Base-by-base conservation (phyloP, 2,888 invertebrate genomes). In the Lamellibrachia satsuma region DNA sequence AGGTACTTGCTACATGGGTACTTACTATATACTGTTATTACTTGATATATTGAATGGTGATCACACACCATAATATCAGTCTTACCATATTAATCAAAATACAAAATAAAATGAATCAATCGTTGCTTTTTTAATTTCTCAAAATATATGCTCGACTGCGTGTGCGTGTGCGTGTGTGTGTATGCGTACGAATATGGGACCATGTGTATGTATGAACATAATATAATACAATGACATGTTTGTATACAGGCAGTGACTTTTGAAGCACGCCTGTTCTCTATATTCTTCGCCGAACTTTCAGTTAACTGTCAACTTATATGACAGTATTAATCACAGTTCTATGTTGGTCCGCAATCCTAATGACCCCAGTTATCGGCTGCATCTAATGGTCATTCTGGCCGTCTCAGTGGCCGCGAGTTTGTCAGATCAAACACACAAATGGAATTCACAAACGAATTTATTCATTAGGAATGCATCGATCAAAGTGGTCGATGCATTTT, bases 281-380 rank as follows among this genome's bases (percentile, higher is more conserved):
- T 75, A 75, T 75, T 75, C 75, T 15, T 75, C 75, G 75, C 75
- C 75, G 39, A 39, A 39, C 39, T 39, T 39, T 39, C 39, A 39
- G 75, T 75, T 75, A 75, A 75, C 15, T 75, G 75, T 75, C 75
- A 75, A 75, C 75, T 75, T 75, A 15, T 75, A 75, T n/a, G 75
- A 75, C 75, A 3, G 75, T 15, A 75, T 75, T 75, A 75, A 75
- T 75, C 75, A 75, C 15, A 75, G n/a, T 75, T 75, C 75, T 6
- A 75, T 75, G 75, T 22, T 1, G 3, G 75, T n/a, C 22, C 22
- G 3, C 75, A 22, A 15, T 15, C 75, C 22, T 75, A 75, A 75
- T 75, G 75, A 15, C 11, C 22, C 22, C 22, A 75, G 75, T 22
- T 75, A 75, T 75, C 75, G 75, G 75, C n/a, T 75, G 22, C n/a